Evolutionary conservation across 2,888 invertebrate species (phyloP).

Genomic region (Dolichomitus sp.): DNA sequence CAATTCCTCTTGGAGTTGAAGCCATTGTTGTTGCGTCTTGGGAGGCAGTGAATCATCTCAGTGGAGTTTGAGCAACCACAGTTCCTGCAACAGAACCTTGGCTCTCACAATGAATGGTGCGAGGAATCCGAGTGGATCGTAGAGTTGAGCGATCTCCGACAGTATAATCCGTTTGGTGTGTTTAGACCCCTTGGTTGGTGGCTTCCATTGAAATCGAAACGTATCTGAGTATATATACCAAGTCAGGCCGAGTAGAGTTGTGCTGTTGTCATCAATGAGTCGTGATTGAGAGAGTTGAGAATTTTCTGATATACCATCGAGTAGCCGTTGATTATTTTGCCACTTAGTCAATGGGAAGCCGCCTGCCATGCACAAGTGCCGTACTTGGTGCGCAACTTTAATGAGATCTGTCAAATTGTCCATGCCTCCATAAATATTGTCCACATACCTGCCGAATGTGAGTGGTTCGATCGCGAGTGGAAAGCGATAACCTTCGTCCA

Average conservation of each 20-base stretch:
- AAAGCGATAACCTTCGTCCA: conserved; percentile 48
- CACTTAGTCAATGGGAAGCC: conserved; percentile 55
- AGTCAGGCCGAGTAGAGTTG: conserved; percentile 35
- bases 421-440: conserved; percentile 65
- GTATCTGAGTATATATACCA: conserved; percentile 39
- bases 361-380: conserved; percentile 53
- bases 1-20: too few species aligned
- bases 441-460: conserved; percentile 57
- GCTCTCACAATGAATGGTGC: too few species aligned
- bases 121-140: conserved; percentile 4
- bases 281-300: not conserved
- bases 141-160: conserved; percentile 2
- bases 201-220: conserved; percentile 24
- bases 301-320: conserved; percentile 1
- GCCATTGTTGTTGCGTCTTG: too few species aligned
- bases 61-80: too few species aligned
- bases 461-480: conserved; percentile 45
- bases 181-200: not conserved
- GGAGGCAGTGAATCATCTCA: too few species aligned
- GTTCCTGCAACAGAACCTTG: too few species aligned
- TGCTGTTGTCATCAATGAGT: conserved; percentile 44
- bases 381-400: conserved; percentile 10
- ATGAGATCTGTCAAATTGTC: conserved; percentile 1
- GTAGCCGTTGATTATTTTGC: conserved; percentile 16
- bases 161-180: conserved; percentile 25